Evolutionary conservation across 2,888 invertebrate genomes (phyloP).

Genomic region (Cephus spinipes): DNA sequence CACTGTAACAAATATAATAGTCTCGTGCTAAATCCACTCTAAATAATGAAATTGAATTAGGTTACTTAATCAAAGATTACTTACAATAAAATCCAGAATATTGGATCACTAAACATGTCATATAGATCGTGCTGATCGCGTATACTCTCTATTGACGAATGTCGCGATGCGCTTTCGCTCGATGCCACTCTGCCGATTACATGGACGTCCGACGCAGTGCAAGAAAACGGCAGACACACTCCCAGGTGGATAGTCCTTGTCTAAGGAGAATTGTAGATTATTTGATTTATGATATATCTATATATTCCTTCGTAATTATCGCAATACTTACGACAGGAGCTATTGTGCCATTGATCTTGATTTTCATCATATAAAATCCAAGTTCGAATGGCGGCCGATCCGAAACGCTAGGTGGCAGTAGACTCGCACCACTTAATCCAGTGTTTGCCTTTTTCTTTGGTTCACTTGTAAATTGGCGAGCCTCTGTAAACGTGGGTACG

Average conservation of each 20-base stretch:
- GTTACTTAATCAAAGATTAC: slow-evolving; percentile 41
- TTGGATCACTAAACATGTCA: slow-evolving; percentile 75
- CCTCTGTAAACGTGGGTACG: slow-evolving; percentile 33
- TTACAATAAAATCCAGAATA: slow-evolving; percentile 80
- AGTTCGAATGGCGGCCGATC: slow-evolving; percentile 58
- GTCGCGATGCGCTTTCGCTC: slow-evolving; percentile 65
- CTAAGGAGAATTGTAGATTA: slow-evolving; percentile 64
- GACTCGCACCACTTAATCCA: slow-evolving; percentile 36
- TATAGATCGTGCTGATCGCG: slow-evolving; percentile 77
- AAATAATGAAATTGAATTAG: background rate
- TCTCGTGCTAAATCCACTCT: background rate
- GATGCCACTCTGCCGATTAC: slow-evolving; percentile 66
- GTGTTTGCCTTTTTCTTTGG: slow-evolving; percentile 45
- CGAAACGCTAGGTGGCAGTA: slow-evolving; percentile 21
- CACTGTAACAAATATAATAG: slow-evolving; percentile 63
- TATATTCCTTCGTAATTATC: no score
- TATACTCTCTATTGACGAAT: slow-evolving; percentile 71
- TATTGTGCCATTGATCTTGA: slow-evolving; percentile 50
- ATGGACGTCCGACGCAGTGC: slow-evolving; percentile 74
- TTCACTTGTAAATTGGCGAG: slow-evolving; percentile 45
- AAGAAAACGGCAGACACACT: slow-evolving; percentile 79
- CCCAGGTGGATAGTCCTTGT: slow-evolving; percentile 80
- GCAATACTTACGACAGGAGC: slow-evolving; percentile 1
- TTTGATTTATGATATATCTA: no score
- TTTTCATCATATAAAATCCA: slow-evolving; percentile 61